Evolutionary conservation across 2,113 vertebrate genomes (phyloP), one percentile per base, ranked within the genome.

Genomic region (Nerophis ophidion): DNA sequence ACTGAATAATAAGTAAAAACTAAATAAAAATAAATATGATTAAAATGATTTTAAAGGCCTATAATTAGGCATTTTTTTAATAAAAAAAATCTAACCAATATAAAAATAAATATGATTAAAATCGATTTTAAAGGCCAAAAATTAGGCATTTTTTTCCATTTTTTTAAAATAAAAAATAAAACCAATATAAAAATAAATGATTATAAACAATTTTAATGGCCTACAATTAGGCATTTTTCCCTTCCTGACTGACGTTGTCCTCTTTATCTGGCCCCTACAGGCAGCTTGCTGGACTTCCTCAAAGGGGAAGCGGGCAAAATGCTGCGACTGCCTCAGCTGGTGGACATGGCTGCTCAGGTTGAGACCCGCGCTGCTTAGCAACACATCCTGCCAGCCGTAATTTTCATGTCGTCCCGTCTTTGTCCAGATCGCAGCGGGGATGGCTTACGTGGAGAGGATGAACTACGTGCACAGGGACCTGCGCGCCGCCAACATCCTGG

Each of bases 381-480:
- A 8, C 16, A 12, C 46, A 4, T 50, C 34, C 36, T 16, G 49
- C 36, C 7, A 38, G 1, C 26, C 38, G 34, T 15, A 16, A 50
- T 26, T 26, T 8, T 5, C 2, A 7, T 13, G 12, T n/a, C 5
- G 8, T 52, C 45, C 3, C 40, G 6, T 44, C 34, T 51, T 33
- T 5, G 40, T 72, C 9, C 84, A 99, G 96, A 98, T 98, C 0
- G 93, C 96, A 2, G 93, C 96, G 0, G 96, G 96, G 47, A 99
- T 99, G 96, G 96, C 96, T 0, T 99, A 99, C 0, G 95, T 99
- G 83, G 96, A 99, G 83, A 90, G 94, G 83, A 98, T 98, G 95
- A 99, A 99, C 87, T 99, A 99, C 0, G 96, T 99, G 15, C 96
- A 98, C 82, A 90, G 95, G 69, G 96, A 99, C 79, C 91, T 99